Evolutionary conservation across 2,888 invertebrate species (phyloP).

Genomic region (Odontocerum albicorne): DNA sequence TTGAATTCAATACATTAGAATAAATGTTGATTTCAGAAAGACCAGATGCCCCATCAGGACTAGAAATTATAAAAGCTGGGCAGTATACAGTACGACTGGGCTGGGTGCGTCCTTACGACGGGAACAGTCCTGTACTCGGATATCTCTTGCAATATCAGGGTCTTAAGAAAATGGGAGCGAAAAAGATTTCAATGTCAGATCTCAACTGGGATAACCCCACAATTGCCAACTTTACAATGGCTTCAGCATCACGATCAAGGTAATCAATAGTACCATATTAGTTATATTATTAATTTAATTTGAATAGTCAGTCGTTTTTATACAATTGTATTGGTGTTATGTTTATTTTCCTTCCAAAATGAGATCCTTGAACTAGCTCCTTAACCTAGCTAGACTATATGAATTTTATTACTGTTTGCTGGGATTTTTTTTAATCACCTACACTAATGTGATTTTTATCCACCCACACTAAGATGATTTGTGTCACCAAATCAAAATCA

Average conservation of each 20-base stretch:
- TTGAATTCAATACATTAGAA: too few species aligned
- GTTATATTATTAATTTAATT: not conserved
- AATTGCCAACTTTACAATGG: slow-evolving; percentile 59
- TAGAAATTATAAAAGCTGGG: slow-evolving; percentile 66
- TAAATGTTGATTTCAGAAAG: slow-evolving; percentile 67
- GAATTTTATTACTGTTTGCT: too few species aligned
- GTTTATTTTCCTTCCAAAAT: too few species aligned
- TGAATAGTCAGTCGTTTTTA: too few species aligned
- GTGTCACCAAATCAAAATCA: too few species aligned
- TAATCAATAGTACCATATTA: not conserved
- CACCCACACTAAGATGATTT: too few species aligned
- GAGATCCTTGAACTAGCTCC: too few species aligned
- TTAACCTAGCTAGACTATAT: too few species aligned
- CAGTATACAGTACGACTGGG: slow-evolving; percentile 62
- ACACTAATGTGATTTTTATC: too few species aligned
- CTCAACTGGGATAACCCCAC: slow-evolving; percentile 60
- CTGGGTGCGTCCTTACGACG: slow-evolving; percentile 77
- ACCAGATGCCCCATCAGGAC: slow-evolving; percentile 70
- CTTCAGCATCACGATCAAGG: slow-evolving; percentile 39
- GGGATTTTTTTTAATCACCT: too few species aligned
- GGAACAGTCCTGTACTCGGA: slow-evolving; percentile 77
- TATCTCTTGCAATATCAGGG: slow-evolving; percentile 75
- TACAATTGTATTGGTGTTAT: too few species aligned
- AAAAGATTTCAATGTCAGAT: slow-evolving; percentile 40
- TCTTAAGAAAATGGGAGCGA: slow-evolving; percentile 57